Evolutionary conservation across 92 coral and sea anemone species (phyloP).

Genomic region (Epizoanthus scotinus): DNA sequence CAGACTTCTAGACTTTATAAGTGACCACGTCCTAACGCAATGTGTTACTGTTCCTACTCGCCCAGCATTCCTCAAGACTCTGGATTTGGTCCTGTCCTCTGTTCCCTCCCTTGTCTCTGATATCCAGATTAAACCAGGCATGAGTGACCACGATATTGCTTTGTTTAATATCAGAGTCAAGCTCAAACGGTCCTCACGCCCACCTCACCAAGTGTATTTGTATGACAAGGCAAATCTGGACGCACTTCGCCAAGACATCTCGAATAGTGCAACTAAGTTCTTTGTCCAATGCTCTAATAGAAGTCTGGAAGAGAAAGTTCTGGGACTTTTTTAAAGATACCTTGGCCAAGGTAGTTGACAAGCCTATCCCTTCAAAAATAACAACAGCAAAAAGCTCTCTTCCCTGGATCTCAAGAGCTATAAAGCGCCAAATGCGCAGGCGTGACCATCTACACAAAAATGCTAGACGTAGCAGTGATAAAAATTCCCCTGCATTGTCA

Average conservation of each 20-base stretch:
- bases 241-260: slow-evolving; percentile 42
- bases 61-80: slow-evolving; percentile 50
- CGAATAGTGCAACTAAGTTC: slow-evolving; percentile 41
- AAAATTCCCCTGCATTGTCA: too few relatives aligned
- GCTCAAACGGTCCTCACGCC: slow-evolving; percentile 40
- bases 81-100: slow-evolving; percentile 61
- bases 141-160: slow-evolving; percentile 60
- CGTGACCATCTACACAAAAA: too few relatives aligned
- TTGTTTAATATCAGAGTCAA: slow-evolving; percentile 45
- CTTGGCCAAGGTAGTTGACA: slow-evolving; percentile 19
- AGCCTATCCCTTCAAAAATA: slow-evolving; percentile 25
- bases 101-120: slow-evolving; percentile 51
- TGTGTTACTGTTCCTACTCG: slow-evolving; percentile 48
- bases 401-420: slow-evolving; percentile 36
- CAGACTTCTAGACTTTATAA: slow-evolving; percentile 40
- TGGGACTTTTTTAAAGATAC: slow-evolving; percentile 29
- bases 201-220: slow-evolving; percentile 52
- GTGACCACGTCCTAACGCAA: slow-evolving; percentile 32
- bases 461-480: too few relatives aligned
- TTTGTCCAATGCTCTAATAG: slow-evolving; percentile 19
- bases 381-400: slow-evolving; percentile 26
- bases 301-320: slow-evolving; percentile 40
- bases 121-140: slow-evolving; percentile 52
- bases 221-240: slow-evolving; percentile 40
- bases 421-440: too few relatives aligned